Evolutionary conservation across 2,113 vertebrate genomes (phyloP).

Genomic region (Cynopterus brachyotis): DNA sequence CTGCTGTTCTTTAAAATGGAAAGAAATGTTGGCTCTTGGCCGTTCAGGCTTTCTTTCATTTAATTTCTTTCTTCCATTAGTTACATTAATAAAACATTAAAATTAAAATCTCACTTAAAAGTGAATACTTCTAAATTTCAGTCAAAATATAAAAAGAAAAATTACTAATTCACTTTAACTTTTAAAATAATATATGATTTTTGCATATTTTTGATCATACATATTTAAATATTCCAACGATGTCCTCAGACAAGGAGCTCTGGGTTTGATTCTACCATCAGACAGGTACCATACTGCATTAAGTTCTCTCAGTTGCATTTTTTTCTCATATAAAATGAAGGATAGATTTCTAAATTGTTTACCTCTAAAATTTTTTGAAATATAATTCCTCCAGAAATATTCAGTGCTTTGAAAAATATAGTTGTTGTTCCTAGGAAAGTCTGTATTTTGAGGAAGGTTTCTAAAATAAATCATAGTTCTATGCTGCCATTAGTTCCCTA

Average conservation of each 20-base stretch:
- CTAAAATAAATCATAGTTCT: background rate
- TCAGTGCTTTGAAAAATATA: background rate
- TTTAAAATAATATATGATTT: background rate
- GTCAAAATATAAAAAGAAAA: constrained; percentile 5
- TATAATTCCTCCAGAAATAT: background rate
- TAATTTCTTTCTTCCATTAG: constrained; percentile 32
- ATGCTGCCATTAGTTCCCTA: background rate
- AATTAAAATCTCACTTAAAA: constrained; percentile 50
- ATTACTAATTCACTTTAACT: background rate
- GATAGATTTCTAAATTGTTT: background rate
- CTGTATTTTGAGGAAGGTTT: constrained; percentile 17
- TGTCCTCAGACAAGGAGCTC: background rate
- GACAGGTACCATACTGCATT: background rate
- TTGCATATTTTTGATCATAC: background rate
- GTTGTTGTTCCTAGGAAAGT: background rate
- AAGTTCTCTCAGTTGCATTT: background rate
- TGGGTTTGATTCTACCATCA: background rate
- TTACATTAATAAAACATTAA: constrained; percentile 26
- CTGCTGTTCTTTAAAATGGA: background rate
- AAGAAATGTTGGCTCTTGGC: background rate
- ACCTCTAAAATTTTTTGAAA: constrained; percentile 3
- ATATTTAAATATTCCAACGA: background rate
- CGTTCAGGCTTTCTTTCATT: background rate
- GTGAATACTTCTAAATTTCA: constrained; percentile 20
- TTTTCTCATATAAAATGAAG: background rate